Percentiles rank a stretch among this genome's conserved stretches.
Conservation (phyloP, 1,140 invertebrate genomes). For the Helicorthomorpha holstii region DNA sequence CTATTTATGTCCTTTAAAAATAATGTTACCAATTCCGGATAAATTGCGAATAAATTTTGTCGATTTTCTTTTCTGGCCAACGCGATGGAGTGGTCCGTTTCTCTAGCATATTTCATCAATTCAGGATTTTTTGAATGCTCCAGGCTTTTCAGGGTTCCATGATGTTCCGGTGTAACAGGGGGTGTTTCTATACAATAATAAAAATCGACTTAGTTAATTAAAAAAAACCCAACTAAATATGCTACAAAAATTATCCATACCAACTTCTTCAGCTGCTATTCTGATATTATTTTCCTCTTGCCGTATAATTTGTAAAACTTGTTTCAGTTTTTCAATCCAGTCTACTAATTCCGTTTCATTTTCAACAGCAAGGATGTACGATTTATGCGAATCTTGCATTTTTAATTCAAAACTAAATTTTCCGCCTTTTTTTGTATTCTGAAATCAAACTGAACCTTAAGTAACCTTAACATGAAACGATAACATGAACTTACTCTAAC, state of each 20-base stretch:
- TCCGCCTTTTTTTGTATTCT: constrained; percentile 73
- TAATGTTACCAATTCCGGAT: constrained; percentile 33
- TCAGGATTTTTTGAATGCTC: constrained; percentile 82
- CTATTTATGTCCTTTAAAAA: no score
- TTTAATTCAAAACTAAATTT: constrained; percentile 70
- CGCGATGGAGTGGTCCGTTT: constrained; percentile 71
- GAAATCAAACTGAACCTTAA: constrained; percentile 9
- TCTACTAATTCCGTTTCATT: constrained; percentile 66
- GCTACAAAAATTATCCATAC: no score
- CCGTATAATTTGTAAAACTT: constrained; percentile 56
- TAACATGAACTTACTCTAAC: constrained; percentile 40
- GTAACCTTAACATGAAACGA: background rate
- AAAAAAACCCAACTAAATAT: background rate
- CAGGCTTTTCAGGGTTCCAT: constrained; percentile 62
- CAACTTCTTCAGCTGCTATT: constrained; percentile 17
- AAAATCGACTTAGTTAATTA: background rate
- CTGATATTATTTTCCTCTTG: constrained; percentile 48
- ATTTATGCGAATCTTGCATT: constrained; percentile 63
- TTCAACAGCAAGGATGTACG: constrained; percentile 68
- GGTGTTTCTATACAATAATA: constrained; percentile 1
- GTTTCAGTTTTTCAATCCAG: constrained; percentile 53
- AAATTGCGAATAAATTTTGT: constrained; percentile 47
- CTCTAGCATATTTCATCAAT: constrained; percentile 69
- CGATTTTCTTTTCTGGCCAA: constrained; percentile 55
- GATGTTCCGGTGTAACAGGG: constrained; percentile 15